These are phyloP conservation scores for Thysanoteuthis rhombus DNA, from an alignment of 2,888 invertebrate genomes.

Conservation along the genomic window DNA sequence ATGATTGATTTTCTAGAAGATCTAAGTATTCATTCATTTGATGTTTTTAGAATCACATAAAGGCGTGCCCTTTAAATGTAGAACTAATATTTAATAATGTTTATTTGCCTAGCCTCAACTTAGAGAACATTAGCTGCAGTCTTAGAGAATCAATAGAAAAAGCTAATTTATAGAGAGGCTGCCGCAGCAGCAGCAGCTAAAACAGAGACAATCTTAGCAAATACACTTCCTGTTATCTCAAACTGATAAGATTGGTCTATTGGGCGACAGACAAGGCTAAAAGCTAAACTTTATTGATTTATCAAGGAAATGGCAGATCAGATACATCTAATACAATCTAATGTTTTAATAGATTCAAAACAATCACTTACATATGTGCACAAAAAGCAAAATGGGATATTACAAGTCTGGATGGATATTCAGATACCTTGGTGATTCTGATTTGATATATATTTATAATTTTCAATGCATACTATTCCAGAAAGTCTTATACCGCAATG, in stretches of 20 bases:
- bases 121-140: neutral
- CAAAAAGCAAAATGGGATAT: neutral
- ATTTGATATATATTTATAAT: neutral
- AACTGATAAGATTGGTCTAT: neutral
- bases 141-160: neutral
- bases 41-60: slow-evolving; percentile 1
- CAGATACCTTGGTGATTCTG: neutral
- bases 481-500: neutral
- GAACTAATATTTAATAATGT: slow-evolving; percentile 12
- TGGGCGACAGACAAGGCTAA: neutral
- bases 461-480: neutral
- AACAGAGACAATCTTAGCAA: neutral
- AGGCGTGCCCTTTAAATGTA: slow-evolving; percentile 12
- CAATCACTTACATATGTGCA: neutral
- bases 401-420: neutral
- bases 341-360: neutral
- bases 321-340: neutral
- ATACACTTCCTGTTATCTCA: neutral
- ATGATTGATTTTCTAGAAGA: neutral
- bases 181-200: neutral
- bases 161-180: neutral
- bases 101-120: neutral
- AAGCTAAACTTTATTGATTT: neutral
- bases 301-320: neutral
- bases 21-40: neutral